Evolutionary conservation across 2,797 vertebrate genomes (phyloP).

Genomic region (Cercopithecus petaurista): DNA sequence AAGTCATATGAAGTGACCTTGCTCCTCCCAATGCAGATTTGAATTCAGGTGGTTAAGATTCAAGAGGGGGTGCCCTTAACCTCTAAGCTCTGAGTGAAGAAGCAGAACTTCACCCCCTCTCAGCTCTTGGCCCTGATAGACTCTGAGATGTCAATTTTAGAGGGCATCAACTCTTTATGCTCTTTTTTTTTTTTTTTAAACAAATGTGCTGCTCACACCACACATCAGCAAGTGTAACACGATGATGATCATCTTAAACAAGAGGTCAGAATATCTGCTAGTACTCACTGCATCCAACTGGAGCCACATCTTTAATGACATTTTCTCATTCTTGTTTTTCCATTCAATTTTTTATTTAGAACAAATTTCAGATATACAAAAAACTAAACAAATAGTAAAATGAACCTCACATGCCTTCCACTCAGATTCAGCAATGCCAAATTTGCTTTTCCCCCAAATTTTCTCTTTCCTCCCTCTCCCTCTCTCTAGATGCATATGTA

Average conservation of each 20-base stretch:
- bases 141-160: not conserved
- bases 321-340: not conserved
- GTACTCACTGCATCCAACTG: not conserved
- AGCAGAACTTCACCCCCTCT: not conserved
- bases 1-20: not conserved
- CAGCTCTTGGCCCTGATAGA: not conserved
- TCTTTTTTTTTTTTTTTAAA: not conserved
- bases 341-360: not conserved
- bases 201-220: not conserved
- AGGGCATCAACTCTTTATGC: not conserved
- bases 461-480: not conserved
- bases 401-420: not conserved
- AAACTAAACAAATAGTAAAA: not conserved
- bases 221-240: not conserved
- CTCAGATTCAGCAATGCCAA: not conserved
- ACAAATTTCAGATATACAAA: not conserved
- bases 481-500: accelerated
- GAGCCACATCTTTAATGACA: not conserved
- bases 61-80: not conserved
- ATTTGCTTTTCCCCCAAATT: not conserved
- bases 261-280: not conserved
- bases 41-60: not conserved
- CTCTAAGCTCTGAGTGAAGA: not conserved
- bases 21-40: not conserved
- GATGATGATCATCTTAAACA: not conserved